phyloP scores from a whole-genome alignment of 1,140 invertebrate genomes.

The Sarcophaga bullata region DNA sequence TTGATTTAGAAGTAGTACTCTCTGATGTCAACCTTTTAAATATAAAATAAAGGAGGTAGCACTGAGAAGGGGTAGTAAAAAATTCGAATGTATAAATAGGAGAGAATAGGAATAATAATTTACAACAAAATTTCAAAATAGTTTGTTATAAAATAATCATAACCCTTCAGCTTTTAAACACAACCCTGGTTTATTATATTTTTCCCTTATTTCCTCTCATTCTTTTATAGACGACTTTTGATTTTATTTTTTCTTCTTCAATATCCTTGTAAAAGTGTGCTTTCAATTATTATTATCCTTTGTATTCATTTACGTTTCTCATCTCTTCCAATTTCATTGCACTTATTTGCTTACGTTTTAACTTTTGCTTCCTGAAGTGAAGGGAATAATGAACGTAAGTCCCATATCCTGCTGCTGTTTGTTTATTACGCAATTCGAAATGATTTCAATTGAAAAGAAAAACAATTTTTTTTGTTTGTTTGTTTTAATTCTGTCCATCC shows the following conservation, averaged over 20 bases:
- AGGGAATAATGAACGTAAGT: not conserved
- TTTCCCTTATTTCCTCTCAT: not conserved
- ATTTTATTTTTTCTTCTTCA: not conserved
- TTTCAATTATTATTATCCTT: not conserved
- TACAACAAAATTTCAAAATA: no score
- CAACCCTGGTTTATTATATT: not conserved
- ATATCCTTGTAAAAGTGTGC: not conserved
- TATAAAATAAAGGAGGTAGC: no score
- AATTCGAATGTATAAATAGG: no score
- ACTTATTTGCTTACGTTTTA: no score
- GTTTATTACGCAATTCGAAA: not conserved
- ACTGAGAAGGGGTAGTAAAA: no score
- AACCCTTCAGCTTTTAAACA: not conserved
- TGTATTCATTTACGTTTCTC: not conserved
- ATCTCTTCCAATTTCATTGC: not conserved
- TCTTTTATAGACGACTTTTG: not conserved
- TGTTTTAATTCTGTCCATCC: no score
- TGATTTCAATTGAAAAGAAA: not conserved
- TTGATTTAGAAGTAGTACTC: no score
- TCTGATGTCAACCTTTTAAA: no score
- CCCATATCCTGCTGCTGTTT: not conserved
- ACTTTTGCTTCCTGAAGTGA: not conserved
- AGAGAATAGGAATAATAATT: no score
- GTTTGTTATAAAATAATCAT: no score
- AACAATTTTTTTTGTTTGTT: no score